phyloP scores from a whole-genome alignment of 2,888 invertebrate genomes.

The Trimorus sp. region DNA sequence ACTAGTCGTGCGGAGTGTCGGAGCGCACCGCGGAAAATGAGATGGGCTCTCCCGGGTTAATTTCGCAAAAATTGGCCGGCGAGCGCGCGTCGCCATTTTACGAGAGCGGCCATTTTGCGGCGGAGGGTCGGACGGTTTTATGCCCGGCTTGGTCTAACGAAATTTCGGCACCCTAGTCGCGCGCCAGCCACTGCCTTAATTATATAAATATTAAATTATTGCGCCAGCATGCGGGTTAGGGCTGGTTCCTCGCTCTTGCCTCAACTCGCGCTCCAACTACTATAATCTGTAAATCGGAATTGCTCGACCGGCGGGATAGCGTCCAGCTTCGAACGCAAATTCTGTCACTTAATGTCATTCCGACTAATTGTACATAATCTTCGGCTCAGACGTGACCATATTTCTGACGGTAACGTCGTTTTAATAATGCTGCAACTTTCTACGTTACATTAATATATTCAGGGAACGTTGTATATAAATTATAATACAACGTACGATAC shows the following conservation, averaged over 20 bases:
- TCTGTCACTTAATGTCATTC: slow-evolving; percentile 51
- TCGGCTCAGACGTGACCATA: too few species aligned
- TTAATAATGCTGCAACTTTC: neutral
- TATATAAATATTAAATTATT: slow-evolving; percentile 80
- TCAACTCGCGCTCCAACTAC: slow-evolving; percentile 44
- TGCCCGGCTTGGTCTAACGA: slow-evolving; percentile 78
- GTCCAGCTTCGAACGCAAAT: slow-evolving; percentile 53
- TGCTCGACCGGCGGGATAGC: slow-evolving; percentile 45
- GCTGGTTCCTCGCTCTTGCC: slow-evolving; percentile 39
- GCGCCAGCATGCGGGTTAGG: slow-evolving; percentile 70
- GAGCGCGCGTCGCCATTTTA: slow-evolving; percentile 73
- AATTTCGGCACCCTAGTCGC: slow-evolving; percentile 74
- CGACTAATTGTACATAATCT: slow-evolving; percentile 43
- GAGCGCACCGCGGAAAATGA: slow-evolving; percentile 26
- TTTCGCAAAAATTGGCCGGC: slow-evolving; percentile 73
- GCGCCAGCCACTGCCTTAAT: slow-evolving; percentile 76
- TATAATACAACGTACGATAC: too few species aligned
- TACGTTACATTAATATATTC: neutral
- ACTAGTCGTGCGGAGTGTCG: neutral
- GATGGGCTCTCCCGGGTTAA: slow-evolving; percentile 64
- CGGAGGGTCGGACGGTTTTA: slow-evolving; percentile 77
- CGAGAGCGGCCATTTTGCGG: slow-evolving; percentile 74
- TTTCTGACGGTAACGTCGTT: too few species aligned
- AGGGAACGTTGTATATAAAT: too few species aligned
- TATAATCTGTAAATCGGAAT: slow-evolving; percentile 61